Conservation (phyloP, 2,888 invertebrate genomes). For the Scaptomyza flava region DNA sequence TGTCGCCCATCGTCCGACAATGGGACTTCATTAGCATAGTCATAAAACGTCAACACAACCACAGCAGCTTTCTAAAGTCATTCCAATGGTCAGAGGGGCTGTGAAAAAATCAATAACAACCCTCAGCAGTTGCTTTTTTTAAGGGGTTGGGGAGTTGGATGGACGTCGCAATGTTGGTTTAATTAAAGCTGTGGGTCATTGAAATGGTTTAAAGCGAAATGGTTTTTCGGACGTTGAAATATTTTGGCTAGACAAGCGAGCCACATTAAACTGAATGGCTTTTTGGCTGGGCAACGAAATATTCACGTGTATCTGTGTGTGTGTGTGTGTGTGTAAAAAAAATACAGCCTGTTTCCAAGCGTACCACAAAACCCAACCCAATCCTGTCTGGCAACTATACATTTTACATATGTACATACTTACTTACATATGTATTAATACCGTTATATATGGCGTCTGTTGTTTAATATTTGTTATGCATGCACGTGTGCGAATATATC, state of each 20-base stretch:
- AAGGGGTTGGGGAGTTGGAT: not conserved
- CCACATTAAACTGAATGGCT: slow-evolving; percentile 68
- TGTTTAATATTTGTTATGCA: slow-evolving; percentile 63
- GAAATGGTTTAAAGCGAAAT: slow-evolving; percentile 45
- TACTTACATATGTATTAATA: slow-evolving; percentile 6
- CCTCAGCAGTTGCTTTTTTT: slow-evolving; percentile 15
- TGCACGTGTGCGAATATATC: slow-evolving; percentile 63
- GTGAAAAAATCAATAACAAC: slow-evolving; percentile 67
- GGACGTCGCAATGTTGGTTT: slow-evolving; percentile 27
- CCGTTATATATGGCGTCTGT: slow-evolving; percentile 41
- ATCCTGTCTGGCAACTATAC: slow-evolving; percentile 60
- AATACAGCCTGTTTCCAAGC: slow-evolving; percentile 12
- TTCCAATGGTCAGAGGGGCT: slow-evolving; percentile 2
- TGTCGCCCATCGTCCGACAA: slow-evolving; percentile 53
- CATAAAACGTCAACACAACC: slow-evolving; percentile 32
- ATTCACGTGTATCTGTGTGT: slow-evolving; percentile 4
- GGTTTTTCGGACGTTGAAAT: slow-evolving; percentile 41
- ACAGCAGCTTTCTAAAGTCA: slow-evolving; percentile 52
- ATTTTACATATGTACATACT: slow-evolving; percentile 26
- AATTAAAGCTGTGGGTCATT: slow-evolving; percentile 60
- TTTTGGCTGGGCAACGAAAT: slow-evolving; percentile 43
- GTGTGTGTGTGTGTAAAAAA: slow-evolving; percentile 1
- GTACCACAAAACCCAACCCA: slow-evolving; percentile 36
- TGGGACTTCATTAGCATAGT: slow-evolving; percentile 71
- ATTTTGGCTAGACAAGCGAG: slow-evolving; percentile 64